Evolutionary conservation across 2,888 invertebrate species (phyloP).

Genomic region (Drosophila suboccidentalis): DNA sequence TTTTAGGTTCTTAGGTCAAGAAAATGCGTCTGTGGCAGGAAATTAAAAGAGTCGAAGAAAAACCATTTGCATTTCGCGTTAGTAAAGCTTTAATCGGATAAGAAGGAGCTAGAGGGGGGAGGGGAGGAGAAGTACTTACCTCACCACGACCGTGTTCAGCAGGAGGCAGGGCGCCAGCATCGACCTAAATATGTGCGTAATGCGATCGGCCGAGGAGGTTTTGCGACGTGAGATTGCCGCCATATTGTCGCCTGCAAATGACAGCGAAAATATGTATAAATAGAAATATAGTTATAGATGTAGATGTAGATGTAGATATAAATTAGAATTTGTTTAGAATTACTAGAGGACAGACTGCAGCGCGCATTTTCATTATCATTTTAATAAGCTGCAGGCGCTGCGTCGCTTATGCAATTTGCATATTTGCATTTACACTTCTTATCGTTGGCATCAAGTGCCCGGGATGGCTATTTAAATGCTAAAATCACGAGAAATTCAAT

Average conservation of each 20-base stretch:
- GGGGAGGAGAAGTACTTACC: slow-evolving; percentile 73
- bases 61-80: slow-evolving; percentile 23
- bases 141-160: slow-evolving; percentile 84
- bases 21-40: slow-evolving; percentile 77
- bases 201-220: slow-evolving; percentile 86
- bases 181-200: slow-evolving; percentile 85
- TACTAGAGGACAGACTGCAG: slow-evolving; percentile 30
- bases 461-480: slow-evolving; percentile 71
- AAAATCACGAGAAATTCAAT: slow-evolving; percentile 69
- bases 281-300: slow-evolving; percentile 14
- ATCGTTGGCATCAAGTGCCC: slow-evolving; percentile 51
- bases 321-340: slow-evolving; percentile 58
- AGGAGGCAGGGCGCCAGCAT: slow-evolving; percentile 85
- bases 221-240: slow-evolving; percentile 94
- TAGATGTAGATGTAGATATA: slow-evolving; percentile 29
- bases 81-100: background rate
- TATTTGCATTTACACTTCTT: slow-evolving; percentile 78
- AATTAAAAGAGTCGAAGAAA: slow-evolving; percentile 23
- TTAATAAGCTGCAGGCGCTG: slow-evolving; percentile 70
- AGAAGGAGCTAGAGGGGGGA: background rate
- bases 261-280: slow-evolving; percentile 18
- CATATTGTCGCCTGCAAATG: slow-evolving; percentile 93
- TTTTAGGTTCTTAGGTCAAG: slow-evolving; percentile 79
- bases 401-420: slow-evolving; percentile 61
- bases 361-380: slow-evolving; percentile 62